Percentiles rank a stretch among this genome's conserved stretches.
phyloP scores from a whole-genome alignment of 1,140 invertebrate genomes.

The Phthorimaea operculella region DNA sequence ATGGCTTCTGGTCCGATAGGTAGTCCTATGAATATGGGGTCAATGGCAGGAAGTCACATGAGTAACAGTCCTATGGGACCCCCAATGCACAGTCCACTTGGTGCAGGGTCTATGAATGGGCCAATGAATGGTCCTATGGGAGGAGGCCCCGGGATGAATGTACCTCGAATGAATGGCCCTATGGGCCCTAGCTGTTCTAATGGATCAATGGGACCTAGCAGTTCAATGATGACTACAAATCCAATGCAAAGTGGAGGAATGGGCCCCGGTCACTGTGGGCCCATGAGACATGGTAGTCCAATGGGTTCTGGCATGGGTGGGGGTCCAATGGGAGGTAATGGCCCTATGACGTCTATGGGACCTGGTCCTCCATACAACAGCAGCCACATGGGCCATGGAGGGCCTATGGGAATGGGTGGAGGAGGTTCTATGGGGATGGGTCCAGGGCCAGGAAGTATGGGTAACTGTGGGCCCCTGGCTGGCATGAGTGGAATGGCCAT shows the following conservation, averaged over 20 bases:
- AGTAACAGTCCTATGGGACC: slow-evolving; percentile 74
- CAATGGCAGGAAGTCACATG: slow-evolving; percentile 69
- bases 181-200: slow-evolving; percentile 66
- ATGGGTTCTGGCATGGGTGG: slow-evolving; percentile 61
- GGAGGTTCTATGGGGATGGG: slow-evolving; percentile 68
- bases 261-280: slow-evolving; percentile 64
- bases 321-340: slow-evolving; percentile 65
- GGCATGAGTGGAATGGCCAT: slow-evolving; percentile 74
- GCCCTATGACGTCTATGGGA: slow-evolving; percentile 64
- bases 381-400: slow-evolving; percentile 62
- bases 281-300: slow-evolving; percentile 66
- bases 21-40: slow-evolving; percentile 75
- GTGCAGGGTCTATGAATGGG: slow-evolving; percentile 63
- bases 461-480: slow-evolving; percentile 69
- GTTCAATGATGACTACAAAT: slow-evolving; percentile 65
- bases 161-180: slow-evolving; percentile 64
- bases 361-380: slow-evolving; percentile 57
- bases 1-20: slow-evolving; percentile 77
- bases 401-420: slow-evolving; percentile 67
- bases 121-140: slow-evolving; percentile 68
- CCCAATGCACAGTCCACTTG: slow-evolving; percentile 68
- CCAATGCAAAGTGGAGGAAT: slow-evolving; percentile 62
- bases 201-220: slow-evolving; percentile 61
- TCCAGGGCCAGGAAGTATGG: slow-evolving; percentile 69
- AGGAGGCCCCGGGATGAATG: slow-evolving; percentile 64